phyloP scores from a whole-genome alignment of 2,888 invertebrate species.

The Patella depressa region DNA sequence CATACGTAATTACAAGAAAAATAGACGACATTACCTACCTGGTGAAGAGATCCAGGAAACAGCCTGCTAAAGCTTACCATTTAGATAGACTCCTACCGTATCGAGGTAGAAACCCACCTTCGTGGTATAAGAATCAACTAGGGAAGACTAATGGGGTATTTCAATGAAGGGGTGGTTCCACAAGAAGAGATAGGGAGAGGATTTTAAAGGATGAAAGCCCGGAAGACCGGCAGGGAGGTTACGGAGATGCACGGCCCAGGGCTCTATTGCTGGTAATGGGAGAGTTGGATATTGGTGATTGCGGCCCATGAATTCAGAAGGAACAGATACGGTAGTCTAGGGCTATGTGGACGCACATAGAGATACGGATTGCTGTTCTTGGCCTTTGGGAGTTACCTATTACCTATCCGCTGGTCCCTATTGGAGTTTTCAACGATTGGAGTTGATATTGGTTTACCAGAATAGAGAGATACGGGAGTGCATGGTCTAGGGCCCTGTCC shows the following conservation, averaged over 20 bases:
- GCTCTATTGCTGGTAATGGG: background rate
- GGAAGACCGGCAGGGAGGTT: background rate
- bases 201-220: background rate
- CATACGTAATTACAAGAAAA: constrained; percentile 27
- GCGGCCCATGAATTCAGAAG: background rate
- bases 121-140: constrained; percentile 19
- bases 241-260: too few species aligned
- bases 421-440: background rate
- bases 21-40: constrained; percentile 33
- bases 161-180: too few species aligned
- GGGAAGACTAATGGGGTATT: background rate
- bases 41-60: constrained; percentile 26
- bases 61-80: constrained; percentile 27
- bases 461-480: background rate
- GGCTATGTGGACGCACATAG: background rate
- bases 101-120: constrained; percentile 21
- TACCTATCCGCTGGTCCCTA: background rate
- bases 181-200: too few species aligned
- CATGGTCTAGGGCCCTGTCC: background rate
- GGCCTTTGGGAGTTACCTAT: background rate
- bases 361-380: background rate
- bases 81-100: constrained; percentile 31
- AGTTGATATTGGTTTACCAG: background rate
- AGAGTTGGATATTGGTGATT: background rate
- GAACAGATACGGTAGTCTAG: background rate